Evolutionary conservation across 2,888 invertebrate species (phyloP).

Genomic region (Eupithecia tripunctaria): DNA sequence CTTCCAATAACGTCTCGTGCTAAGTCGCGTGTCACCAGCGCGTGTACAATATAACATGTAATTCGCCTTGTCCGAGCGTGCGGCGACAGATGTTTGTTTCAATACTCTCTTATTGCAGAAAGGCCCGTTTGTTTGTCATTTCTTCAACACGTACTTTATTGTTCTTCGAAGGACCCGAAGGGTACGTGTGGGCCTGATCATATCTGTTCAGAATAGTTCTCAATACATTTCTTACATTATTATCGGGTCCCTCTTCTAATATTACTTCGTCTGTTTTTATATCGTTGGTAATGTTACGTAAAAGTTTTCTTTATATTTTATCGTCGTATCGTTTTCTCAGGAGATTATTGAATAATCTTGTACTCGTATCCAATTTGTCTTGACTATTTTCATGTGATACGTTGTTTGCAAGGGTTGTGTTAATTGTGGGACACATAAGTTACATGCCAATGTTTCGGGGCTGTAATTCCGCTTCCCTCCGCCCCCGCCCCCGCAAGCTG

Average conservation of each 20-base stretch:
- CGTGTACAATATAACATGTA: background rate
- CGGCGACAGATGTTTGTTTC: conserved; percentile 58
- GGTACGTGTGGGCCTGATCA: conserved; percentile 21
- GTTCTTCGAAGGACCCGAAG: conserved; percentile 26
- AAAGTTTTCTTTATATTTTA: background rate
- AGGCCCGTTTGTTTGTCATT: conserved; percentile 47
- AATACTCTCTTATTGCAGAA: conserved; percentile 44
- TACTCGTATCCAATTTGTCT: background rate
- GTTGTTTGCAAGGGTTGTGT: conserved; percentile 1
- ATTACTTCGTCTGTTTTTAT: conserved; percentile 7
- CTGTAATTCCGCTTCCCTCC: conserved; percentile 26
- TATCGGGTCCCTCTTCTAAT: background rate
- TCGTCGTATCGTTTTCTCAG: background rate
- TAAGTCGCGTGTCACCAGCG: background rate
- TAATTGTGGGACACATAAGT: conserved; percentile 16
- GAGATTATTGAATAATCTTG: background rate
- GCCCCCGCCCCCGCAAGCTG: background rate
- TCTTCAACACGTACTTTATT: conserved; percentile 45
- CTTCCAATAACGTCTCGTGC: background rate
- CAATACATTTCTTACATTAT: conserved; percentile 2
- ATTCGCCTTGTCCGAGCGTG: conserved; percentile 23
- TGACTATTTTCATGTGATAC: background rate
- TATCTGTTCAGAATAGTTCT: conserved; percentile 16
- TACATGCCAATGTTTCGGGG: conserved; percentile 20
- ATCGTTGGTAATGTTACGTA: background rate